Conservation (phyloP, 2,797 vertebrate species). For the Propithecus perrieri region DNA sequence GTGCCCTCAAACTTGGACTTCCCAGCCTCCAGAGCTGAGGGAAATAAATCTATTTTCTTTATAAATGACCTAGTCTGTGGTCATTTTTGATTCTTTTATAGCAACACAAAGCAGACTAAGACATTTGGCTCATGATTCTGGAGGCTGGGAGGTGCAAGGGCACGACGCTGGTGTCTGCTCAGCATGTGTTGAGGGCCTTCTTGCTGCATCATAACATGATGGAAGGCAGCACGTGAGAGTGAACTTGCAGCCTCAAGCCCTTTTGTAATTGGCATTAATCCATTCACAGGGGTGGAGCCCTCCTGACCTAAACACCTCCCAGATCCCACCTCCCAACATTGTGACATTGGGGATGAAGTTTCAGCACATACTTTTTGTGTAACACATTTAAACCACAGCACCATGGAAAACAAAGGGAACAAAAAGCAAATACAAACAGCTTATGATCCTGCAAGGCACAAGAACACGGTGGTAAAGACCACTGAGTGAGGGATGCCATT, state of each 20-base stretch:
- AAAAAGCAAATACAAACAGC: background rate
- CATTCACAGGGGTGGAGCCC: background rate
- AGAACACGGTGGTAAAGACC: background rate
- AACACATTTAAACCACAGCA: background rate
- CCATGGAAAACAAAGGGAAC: background rate
- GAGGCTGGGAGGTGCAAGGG: background rate
- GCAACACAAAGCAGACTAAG: background rate
- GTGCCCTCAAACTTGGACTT: background rate
- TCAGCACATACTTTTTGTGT: background rate
- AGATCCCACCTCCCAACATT: background rate
- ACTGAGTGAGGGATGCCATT: accelerated
- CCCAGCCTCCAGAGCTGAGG: background rate
- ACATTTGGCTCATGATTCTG: background rate
- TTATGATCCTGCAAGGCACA: background rate
- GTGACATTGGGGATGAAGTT: background rate
- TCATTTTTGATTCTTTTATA: background rate
- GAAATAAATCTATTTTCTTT: background rate
- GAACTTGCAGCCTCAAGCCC: background rate
- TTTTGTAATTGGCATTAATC: background rate
- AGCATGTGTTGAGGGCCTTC: background rate
- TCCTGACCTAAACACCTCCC: background rate
- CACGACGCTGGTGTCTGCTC: background rate
- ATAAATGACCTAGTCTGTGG: background rate
- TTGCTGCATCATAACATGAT: background rate
- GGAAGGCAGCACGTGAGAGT: background rate